Evolutionary conservation across 2,113 vertebrate genomes (phyloP), one percentile per base, ranked within the genome.

Genomic region (Alaudala cheleensis): DNA sequence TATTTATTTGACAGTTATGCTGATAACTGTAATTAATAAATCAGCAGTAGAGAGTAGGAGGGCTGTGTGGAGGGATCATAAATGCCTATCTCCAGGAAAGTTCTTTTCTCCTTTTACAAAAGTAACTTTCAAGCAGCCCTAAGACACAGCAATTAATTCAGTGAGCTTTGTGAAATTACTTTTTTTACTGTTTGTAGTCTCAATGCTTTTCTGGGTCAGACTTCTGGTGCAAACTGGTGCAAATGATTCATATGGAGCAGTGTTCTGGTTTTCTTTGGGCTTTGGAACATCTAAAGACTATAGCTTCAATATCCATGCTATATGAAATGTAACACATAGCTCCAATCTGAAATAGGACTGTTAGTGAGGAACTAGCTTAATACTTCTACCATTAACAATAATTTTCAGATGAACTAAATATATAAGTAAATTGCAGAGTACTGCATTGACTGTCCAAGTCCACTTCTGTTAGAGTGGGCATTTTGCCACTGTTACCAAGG

Each of bases 21-120:
- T 86, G 80, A 57, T 81, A 91, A 91, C 26, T 28, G 24, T 86
- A 92, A 93, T 94, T 90, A 95, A 92, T 64, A 86, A 90, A 81
- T 81, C 86, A 86, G 51, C 44, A 74, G 28, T 64, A 51, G 22
- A 58, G 34, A 81, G 44, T 45, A 83, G 64, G 58, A 93, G 72
- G 60, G 51, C 47, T 77, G 39, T 62, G 47, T 86, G 45, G 20
- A 77, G n/a, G 50, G 64, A 88, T 54, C 67, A 86, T 64, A 93
- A 90, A 87, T 70, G 60, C 33, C 50, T 81, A 39, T 21, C 19
- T 66, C 71, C 51, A 34, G 13, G 2, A 23, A 90, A 77, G 31
- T 24, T 65, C 37, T 33, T 50, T 51, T 49, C 31, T 53, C 18
- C 37, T 86, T 88, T 26, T 47, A 40, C 22, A n/a, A 31, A 76